phyloP scores from a whole-genome alignment of 2,797 vertebrate species.

The Gallinago stenura region DNA sequence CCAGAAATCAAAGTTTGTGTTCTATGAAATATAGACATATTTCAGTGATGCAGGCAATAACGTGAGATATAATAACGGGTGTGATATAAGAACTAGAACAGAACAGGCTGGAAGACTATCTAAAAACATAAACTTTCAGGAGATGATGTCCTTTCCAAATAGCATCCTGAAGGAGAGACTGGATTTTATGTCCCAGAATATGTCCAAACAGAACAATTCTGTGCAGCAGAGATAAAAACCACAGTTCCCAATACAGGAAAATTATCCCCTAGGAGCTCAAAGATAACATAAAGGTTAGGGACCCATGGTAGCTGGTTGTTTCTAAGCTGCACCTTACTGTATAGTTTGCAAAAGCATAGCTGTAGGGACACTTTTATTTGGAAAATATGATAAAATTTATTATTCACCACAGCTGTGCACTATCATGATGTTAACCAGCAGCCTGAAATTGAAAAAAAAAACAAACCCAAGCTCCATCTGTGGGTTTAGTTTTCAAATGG shows the following conservation, averaged over 20 bases:
- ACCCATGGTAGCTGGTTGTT: background rate
- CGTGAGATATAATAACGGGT: background rate
- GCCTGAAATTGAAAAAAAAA: background rate
- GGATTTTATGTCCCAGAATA: conserved; percentile 32
- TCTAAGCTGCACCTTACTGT: background rate
- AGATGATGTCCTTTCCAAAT: conserved; percentile 9
- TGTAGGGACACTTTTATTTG: background rate
- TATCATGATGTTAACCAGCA: background rate
- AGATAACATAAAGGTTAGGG: background rate
- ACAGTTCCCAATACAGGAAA: background rate
- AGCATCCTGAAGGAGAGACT: background rate
- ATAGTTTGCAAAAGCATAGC: background rate
- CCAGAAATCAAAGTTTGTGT: conserved; percentile 39
- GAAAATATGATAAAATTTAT: background rate
- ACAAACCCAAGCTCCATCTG: background rate
- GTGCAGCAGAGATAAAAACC: background rate
- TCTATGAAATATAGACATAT: conserved; percentile 22
- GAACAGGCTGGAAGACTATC: background rate
- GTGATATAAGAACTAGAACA: conserved; percentile 9
- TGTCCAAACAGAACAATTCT: background rate
- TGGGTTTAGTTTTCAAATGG: background rate
- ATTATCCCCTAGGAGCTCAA: background rate
- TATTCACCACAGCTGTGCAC: background rate
- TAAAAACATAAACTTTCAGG: conserved; percentile 10
- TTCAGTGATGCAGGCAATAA: conserved; percentile 5